Percentiles rank a stretch among this genome's conserved stretches.
Evolutionary conservation across 1,140 invertebrate species (phyloP).

Genomic region (Aphelenchoides avenae): DNA sequence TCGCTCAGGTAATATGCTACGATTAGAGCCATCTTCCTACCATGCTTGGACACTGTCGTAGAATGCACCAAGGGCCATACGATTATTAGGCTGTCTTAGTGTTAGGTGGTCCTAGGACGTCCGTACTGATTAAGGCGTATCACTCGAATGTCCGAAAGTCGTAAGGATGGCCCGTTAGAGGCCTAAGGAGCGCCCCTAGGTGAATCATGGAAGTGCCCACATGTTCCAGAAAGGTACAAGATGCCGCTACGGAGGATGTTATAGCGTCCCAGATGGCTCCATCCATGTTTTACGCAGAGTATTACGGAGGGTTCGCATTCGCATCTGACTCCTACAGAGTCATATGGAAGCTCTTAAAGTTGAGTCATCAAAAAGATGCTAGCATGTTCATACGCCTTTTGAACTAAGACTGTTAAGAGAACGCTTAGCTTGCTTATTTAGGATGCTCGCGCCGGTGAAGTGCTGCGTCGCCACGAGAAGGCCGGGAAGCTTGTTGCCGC

Average conservation of each 20-base stretch:
- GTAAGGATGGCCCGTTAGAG: no score
- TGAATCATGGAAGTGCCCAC: no score
- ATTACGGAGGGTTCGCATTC: constrained; percentile 66
- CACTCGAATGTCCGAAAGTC: no score
- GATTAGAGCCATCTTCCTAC: constrained; percentile 44
- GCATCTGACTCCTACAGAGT: neutral
- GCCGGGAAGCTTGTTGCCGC: constrained; percentile 74
- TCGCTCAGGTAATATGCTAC: constrained; percentile 72
- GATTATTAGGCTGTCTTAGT: constrained; percentile 79
- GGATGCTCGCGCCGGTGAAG: constrained; percentile 66
- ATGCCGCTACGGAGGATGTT: no score
- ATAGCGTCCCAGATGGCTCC: constrained; percentile 72
- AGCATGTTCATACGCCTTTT: neutral
- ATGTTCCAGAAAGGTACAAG: no score
- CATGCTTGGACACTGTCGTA: constrained; percentile 52
- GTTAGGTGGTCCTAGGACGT: constrained; percentile 82
- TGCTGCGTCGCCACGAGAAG: constrained; percentile 76
- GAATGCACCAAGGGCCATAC: constrained; percentile 68
- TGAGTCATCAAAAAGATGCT: neutral
- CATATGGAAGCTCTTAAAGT: neutral
- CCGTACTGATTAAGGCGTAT: no score
- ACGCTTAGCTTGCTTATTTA: constrained; percentile 10
- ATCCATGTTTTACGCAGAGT: constrained; percentile 81
- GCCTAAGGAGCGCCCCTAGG: no score
- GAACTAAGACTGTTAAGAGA: neutral